Evolutionary conservation across 2,113 vertebrate species (phyloP), one percentile per base, ranked within the genome.

Genomic region (Eubucco bourcierii): DNA sequence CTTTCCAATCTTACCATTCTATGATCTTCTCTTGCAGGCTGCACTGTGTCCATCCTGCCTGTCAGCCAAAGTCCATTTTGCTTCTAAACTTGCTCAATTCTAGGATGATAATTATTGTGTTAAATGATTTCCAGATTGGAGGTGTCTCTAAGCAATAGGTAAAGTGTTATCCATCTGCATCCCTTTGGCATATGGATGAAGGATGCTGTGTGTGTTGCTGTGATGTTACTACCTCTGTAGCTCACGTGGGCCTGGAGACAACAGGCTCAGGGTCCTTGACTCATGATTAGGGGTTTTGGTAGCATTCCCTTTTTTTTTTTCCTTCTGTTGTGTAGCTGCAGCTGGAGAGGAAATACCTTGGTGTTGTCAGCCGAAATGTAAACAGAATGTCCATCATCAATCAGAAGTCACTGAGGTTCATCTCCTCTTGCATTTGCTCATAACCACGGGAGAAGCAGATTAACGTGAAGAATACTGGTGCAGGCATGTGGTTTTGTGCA

Each of bases 401-500:
- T 60, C 63, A 34, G 94, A 67, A 53, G 61, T 67, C 56, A 16
- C 9, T 52, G 90, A 71, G 83, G 61, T 68, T 87, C 93, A 81
- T 75, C 60, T 82, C 84, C 84, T 88, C 88, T 67, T 34, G 65
- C 6, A 8, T 82, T 91, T 76, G 66, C 70, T 34, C 60, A 9
- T n/a, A 65, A 56, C 88, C 74, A 34, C 1, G 21, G 87, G 86
- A 90, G 90, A 77, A 94, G 64, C 65, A 65, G 87, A 65, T 90
- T 16, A 53, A 70, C 19, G 31, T 75, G 91, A 58, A 78, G 85
- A 90, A 55, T 27, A 24, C 53, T 73, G 76, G 53, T 90, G 80
- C 4, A 28, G 91, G 92, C 53, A 66, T 86, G 90, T 90, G 84
- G 64, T 37, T 92, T 67, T 20, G 86, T 68, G 61, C 77, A 59